phyloP scores from a whole-genome alignment of 1,140 invertebrate species.

The Apis mellifera region DNA sequence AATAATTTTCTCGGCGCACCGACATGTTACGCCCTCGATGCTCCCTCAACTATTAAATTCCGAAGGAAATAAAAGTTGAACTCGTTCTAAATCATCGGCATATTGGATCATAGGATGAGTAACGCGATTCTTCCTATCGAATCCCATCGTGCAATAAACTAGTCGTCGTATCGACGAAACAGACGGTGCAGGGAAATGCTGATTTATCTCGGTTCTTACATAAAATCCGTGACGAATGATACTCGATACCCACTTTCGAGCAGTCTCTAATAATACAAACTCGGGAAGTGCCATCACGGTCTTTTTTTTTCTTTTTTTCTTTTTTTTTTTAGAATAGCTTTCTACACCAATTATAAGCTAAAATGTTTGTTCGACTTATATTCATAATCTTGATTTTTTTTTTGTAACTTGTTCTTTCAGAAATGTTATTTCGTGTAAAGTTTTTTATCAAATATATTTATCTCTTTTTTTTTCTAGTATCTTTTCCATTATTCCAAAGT shows the following conservation, averaged over 20 bases:
- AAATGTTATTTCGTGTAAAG: too few relatives aligned
- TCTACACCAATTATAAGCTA: too few relatives aligned
- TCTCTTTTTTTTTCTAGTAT: too few relatives aligned
- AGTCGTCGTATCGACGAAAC: background rate
- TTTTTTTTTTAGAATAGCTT: too few relatives aligned
- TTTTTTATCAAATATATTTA: too few relatives aligned
- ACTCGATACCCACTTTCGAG: background rate
- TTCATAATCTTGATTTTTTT: too few relatives aligned
- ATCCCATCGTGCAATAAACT: background rate
- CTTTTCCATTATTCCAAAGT: too few relatives aligned
- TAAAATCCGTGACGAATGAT: background rate
- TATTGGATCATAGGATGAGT: conserved; percentile 17
- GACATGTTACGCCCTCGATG: conserved; percentile 39
- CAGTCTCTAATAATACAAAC: background rate
- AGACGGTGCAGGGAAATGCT: background rate
- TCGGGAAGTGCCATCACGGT: too few relatives aligned
- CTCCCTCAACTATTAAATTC: conserved; percentile 37
- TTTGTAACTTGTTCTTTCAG: too few relatives aligned
- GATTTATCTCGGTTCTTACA: background rate
- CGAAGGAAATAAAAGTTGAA: background rate
- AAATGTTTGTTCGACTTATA: too few relatives aligned
- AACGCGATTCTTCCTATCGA: background rate
- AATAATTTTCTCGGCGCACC: conserved; percentile 32
- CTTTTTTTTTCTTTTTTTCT: too few relatives aligned
- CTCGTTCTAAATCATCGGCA: conserved; percentile 26